These are phyloP conservation scores for Colostygia pectinataria DNA, from an alignment of 2,888 invertebrate species.

Conservation along the genomic window DNA sequence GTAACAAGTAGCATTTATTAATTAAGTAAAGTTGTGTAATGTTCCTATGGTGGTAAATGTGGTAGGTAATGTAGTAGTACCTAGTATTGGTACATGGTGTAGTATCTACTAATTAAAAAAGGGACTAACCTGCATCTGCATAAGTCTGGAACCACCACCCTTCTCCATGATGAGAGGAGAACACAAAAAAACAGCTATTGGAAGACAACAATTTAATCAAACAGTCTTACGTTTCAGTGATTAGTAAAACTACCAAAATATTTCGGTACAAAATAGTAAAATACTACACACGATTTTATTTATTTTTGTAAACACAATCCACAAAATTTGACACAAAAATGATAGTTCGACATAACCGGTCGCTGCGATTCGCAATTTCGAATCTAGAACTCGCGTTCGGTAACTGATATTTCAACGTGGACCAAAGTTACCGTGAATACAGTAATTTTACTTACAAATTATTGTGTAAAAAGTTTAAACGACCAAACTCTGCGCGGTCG, in stretches of 20 bases:
- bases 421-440: not conserved
- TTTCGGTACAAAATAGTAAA: constrained; percentile 12
- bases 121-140: constrained; percentile 75
- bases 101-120: no score
- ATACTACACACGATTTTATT: constrained; percentile 53
- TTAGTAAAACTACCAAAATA: constrained; percentile 14
- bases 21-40: no score
- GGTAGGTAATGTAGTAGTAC: not conserved
- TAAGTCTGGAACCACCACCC: constrained; percentile 64
- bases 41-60: no score
- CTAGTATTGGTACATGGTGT: no score
- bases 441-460: constrained; percentile 14
- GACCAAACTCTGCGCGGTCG: constrained; percentile 73
- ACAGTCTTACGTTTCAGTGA: constrained; percentile 26
- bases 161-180: constrained; percentile 62
- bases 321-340: constrained; percentile 68
- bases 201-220: constrained; percentile 49
- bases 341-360: constrained; percentile 29
- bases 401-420: constrained; percentile 8
- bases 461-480: constrained; percentile 43
- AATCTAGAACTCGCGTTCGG: constrained; percentile 39
- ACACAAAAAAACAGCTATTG: constrained; percentile 44
- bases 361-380: constrained; percentile 39
- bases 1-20: no score
- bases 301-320: constrained; percentile 49